phyloP scores from a whole-genome alignment of 2,888 invertebrate species.

The Dendrolimus houi region DNA sequence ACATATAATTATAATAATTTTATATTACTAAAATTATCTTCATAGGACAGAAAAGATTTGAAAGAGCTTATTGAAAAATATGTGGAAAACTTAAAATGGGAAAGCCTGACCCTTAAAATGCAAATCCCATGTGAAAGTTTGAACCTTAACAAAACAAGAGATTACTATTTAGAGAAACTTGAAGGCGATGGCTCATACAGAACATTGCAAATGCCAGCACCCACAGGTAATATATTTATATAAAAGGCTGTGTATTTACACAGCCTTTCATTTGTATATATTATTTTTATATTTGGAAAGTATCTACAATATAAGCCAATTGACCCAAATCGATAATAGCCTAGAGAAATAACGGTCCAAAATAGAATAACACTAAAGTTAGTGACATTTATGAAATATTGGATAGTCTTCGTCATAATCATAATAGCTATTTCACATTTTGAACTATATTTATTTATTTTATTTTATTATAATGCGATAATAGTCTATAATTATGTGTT shows the following conservation, averaged over 20 bases:
- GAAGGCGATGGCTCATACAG: slow-evolving; percentile 51
- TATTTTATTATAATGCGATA: too few relatives aligned
- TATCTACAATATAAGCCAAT: not conserved
- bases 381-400: too few relatives aligned
- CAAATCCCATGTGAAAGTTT: slow-evolving; percentile 43
- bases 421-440: too few relatives aligned
- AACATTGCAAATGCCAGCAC: slow-evolving; percentile 45
- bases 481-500: too few relatives aligned
- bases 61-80: slow-evolving; percentile 37
- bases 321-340: not conserved
- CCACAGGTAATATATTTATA: slow-evolving; percentile 30
- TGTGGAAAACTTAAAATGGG: slow-evolving; percentile 51
- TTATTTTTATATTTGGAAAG: not conserved
- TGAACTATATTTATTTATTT: too few relatives aligned
- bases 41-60: slow-evolving; percentile 43
- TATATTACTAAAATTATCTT: too few relatives aligned
- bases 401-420: too few relatives aligned
- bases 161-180: slow-evolving; percentile 47
- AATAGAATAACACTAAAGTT: too few relatives aligned
- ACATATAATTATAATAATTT: too few relatives aligned
- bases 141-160: slow-evolving; percentile 30
- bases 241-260: too few relatives aligned
- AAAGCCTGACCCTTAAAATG: slow-evolving; percentile 47
- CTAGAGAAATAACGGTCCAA: not conserved
- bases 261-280: not conserved